These are phyloP conservation scores for Helicoverpa zea DNA, from an alignment of 1,140 invertebrate genomes.

Conservation along the genomic window DNA sequence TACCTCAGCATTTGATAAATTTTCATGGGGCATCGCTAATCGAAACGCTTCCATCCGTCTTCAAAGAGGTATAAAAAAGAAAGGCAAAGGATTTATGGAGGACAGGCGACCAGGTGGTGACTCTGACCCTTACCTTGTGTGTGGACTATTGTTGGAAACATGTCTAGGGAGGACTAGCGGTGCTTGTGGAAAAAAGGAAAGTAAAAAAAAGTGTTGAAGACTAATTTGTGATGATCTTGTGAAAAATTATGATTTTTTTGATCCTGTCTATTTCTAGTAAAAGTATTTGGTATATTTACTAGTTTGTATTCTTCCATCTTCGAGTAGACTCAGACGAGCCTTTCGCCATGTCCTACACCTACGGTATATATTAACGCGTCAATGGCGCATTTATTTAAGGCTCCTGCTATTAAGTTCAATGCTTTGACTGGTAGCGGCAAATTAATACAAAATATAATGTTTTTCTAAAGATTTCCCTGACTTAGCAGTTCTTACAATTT, in stretches of 20 bases:
- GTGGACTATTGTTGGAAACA: slow-evolving; percentile 89
- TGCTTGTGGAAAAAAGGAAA: not conserved
- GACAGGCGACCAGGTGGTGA: slow-evolving; percentile 97
- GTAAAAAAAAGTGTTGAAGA: not conserved
- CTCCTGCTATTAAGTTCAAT: too few species aligned
- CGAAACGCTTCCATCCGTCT: slow-evolving; percentile 93
- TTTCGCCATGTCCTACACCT: too few species aligned
- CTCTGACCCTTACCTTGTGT: slow-evolving; percentile 96
- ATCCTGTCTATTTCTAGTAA: too few species aligned
- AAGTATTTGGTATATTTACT: too few species aligned
- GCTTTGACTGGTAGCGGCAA: too few species aligned
- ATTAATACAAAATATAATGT: too few species aligned
- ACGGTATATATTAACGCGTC: too few species aligned
- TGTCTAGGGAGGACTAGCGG: slow-evolving; percentile 56
- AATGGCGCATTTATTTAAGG: not conserved
- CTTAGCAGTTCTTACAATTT: too few species aligned
- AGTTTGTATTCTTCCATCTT: too few species aligned
- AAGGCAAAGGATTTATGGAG: slow-evolving; percentile 96
- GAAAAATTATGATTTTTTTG: too few species aligned
- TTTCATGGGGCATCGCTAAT: slow-evolving; percentile 92
- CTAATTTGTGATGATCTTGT: not conserved
- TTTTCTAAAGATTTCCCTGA: too few species aligned
- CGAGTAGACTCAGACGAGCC: too few species aligned
- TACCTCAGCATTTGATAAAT: slow-evolving; percentile 95
- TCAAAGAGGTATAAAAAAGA: slow-evolving; percentile 93